Evolutionary conservation across 2,888 invertebrate species (phyloP), one percentile per base, ranked within the genome.

Genomic region (Melieria omissa): DNA sequence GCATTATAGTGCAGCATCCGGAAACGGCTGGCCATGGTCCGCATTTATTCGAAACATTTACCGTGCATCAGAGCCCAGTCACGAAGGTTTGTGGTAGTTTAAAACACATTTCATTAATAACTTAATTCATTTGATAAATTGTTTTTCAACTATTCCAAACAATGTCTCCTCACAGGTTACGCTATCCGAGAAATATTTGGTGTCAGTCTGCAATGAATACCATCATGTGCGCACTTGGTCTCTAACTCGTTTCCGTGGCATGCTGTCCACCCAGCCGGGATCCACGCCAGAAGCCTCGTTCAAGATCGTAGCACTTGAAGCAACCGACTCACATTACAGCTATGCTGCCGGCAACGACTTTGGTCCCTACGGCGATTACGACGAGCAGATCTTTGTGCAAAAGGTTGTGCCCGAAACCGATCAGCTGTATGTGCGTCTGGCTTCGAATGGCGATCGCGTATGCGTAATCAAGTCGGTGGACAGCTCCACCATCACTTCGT

Each of bases 11-110:
- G 0, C 99, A 99, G 82, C 99, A 99, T 88, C 99, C 99, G 3
- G 99, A 99, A 88, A 99, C 99, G 0, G 98, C 98, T 3, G 98
- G 98, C 0, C 98, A 99, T 84, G 98, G 98, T 0, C 99, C 99
- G 4, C 98, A 99, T 88, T 89, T 99, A 54, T 99, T 99, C 88
- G 99, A 99, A 89, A 98, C 98, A 0, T 98, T 98, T 87, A 97
- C 96, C 0, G 98, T 98, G 0, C 98, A 99, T 85, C 95, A 98
- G 85, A 96, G 96, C 86, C 95, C 96, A 74, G 96, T 98, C 14
- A 97, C 95, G 42, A 97, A 97, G 90, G 96, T 94, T 88, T 65
- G 46, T n/a, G 9, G 52, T 10, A 29, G 29, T 29, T 16, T 5
- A 67, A 46, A 10, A 41, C 41, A 7, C 16, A 54, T 45, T 16